Evolutionary conservation across 2,797 vertebrate genomes (phyloP).

Genomic region (Pogoniulus pusillus): DNA sequence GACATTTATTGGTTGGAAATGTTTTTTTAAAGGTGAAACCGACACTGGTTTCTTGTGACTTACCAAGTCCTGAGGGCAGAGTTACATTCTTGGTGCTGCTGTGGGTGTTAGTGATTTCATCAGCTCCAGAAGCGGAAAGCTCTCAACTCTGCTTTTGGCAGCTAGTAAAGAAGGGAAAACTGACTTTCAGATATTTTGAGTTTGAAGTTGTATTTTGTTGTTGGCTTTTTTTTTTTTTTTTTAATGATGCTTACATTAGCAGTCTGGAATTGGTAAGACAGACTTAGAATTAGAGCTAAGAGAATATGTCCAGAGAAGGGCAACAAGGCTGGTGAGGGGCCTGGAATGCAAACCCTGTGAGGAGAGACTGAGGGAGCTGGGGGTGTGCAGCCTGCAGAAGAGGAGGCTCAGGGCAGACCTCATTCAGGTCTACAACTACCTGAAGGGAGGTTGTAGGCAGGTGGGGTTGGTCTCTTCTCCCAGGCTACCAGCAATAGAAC

Average conservation of each 20-base stretch:
- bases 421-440: too few species aligned
- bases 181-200: constrained; percentile 43
- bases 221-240: too few species aligned
- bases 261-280: constrained; percentile 23
- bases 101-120: constrained; percentile 69
- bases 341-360: too few species aligned
- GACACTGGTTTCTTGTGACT: constrained; percentile 51
- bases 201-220: constrained; percentile 22
- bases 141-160: constrained; percentile 53
- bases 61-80: constrained; percentile 55
- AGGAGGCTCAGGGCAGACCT: too few species aligned
- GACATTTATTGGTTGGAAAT: constrained; percentile 52
- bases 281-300: background rate
- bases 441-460: too few species aligned
- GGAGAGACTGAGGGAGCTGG: too few species aligned
- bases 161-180: constrained; percentile 40
- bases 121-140: constrained; percentile 17
- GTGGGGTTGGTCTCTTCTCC: too few species aligned
- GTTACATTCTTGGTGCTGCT: constrained; percentile 55
- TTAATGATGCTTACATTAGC: constrained; percentile 37
- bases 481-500: too few species aligned
- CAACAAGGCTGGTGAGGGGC: too few species aligned
- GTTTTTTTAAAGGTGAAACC: constrained; percentile 51
- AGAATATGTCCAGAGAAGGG: too few species aligned
- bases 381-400: too few species aligned